These are phyloP conservation scores for Micromussa lordhowensis DNA, from an alignment of 92 coral and sea anemone genomes.

Conservation along the genomic window DNA sequence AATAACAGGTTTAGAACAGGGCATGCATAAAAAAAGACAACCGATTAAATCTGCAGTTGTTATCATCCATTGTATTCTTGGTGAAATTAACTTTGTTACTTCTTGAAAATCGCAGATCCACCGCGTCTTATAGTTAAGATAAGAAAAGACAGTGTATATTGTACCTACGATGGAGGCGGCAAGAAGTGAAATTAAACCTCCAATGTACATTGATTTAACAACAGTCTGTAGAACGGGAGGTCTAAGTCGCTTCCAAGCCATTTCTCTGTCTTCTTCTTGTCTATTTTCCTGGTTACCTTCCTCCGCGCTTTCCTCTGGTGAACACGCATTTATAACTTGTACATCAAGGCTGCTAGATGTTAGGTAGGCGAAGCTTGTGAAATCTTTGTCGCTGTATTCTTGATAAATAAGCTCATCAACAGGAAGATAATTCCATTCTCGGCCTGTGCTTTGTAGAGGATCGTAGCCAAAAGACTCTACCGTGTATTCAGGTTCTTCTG, in stretches of 20 bases:
- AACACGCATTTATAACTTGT: not conserved
- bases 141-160: too few relatives aligned
- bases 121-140: too few relatives aligned
- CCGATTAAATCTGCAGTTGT: not conserved
- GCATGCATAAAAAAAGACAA: not conserved
- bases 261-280: not conserved
- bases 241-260: constrained; percentile 18
- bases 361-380: not conserved
- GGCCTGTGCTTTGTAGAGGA: constrained; percentile 35
- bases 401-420: constrained; percentile 36
- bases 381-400: constrained; percentile 23
- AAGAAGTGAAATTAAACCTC: too few relatives aligned
- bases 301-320: not conserved
- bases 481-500: constrained; percentile 31
- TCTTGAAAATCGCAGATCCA: too few relatives aligned
- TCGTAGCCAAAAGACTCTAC: constrained; percentile 35
- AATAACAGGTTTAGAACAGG: not conserved
- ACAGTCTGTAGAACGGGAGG: constrained; percentile 2
- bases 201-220: too few relatives aligned
- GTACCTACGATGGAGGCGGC: too few relatives aligned
- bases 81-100: too few relatives aligned
- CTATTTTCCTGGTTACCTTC: not conserved
- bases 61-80: not conserved
- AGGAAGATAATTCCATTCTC: constrained; percentile 32
- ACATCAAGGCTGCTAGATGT: not conserved